Evolutionary conservation across 1,140 invertebrate genomes (phyloP), one percentile per base, ranked within the genome.

Genomic region (Drosophila novamexicana): DNA sequence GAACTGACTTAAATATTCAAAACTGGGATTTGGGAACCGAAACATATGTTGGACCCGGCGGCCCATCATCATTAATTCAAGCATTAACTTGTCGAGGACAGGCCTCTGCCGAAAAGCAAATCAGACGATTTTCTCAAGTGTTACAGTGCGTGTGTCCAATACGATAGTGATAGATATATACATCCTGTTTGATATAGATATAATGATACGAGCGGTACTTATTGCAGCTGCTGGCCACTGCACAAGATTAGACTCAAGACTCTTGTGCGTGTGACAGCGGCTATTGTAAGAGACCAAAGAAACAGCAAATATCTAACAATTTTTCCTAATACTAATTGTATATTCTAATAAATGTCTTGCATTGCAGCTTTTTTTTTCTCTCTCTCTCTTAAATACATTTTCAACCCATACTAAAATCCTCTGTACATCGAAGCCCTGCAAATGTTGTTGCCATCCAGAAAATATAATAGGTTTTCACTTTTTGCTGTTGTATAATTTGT

Each of bases 181-280:
- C 22, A 22, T 22, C 22, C 0, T 22, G 22, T 22, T 22, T 7
- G 32, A 50, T 39, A 47, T 14, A 66, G 22, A 10, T 47, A 14
- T 14, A 16, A 1, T 9, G 8, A 7, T 7, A 37, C 39, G 22
- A 92, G 92, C 94, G 95, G 95, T 94, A 93, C 94, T 94, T 94
- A 96, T 95, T 96, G 95, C 95, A 97, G 96, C 96, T 97, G 96
- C 96, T 97, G 96, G 96, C 96, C 97, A 97, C 96, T 97, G 96
- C 96, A 96, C 97, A 97, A 97, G 97, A 97, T 97, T 97, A 96
- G 96, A 95, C 90, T 93, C 75, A 93, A 94, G 95, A 97, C 96
- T 97, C 97, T 97, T 97, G 97, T 97, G 97, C 97, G 97, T 97
- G 97, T 97, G 96, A 97, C 96, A 97, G 96, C 96, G 96, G 96